Evolutionary conservation across 2,113 vertebrate genomes (phyloP).

Genomic region (Odocoileus virginianus): DNA sequence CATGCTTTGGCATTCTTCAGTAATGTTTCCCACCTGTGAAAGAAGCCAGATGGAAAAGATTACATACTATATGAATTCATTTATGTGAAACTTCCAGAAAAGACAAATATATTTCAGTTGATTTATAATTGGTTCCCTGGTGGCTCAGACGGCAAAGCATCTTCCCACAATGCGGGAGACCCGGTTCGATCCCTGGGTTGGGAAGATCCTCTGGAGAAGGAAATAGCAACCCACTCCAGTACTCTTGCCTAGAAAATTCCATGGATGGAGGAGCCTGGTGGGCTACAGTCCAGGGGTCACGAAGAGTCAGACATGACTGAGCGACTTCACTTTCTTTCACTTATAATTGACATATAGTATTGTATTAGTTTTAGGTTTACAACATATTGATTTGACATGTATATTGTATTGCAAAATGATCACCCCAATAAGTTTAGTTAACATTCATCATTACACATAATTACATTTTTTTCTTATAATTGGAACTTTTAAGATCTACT

Average conservation of each 20-base stretch:
- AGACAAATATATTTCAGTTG: background rate
- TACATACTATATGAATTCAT: background rate
- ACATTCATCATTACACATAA: background rate
- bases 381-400: background rate
- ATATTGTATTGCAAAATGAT: background rate
- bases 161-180: background rate
- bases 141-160: background rate
- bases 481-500: background rate
- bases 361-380: background rate
- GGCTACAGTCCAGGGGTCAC: background rate
- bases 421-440: background rate
- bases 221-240: background rate
- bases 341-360: background rate
- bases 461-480: background rate
- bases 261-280: background rate
- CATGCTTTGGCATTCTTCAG: background rate
- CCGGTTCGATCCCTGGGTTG: rapidly evolving
- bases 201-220: background rate
- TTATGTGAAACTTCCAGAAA: background rate
- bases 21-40: background rate
- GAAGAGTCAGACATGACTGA: background rate
- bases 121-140: background rate
- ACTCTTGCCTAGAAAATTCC: background rate
- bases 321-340: background rate
- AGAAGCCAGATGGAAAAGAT: background rate